Evolutionary conservation across 2,888 invertebrate genomes (phyloP).

Genomic region (Lepidocyrtoides sp.): DNA sequence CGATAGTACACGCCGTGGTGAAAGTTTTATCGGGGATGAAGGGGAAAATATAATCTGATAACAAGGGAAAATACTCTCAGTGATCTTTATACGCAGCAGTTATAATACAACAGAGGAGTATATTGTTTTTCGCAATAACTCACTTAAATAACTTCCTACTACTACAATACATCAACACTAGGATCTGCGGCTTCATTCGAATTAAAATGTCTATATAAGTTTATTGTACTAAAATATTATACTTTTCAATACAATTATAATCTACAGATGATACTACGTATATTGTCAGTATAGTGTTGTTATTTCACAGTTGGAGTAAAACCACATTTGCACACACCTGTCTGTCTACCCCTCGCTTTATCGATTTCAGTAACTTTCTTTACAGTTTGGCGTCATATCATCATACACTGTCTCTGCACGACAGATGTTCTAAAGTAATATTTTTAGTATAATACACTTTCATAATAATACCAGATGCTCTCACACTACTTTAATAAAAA

Average conservation of each 20-base stretch:
- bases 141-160: too few species aligned
- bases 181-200: too few species aligned
- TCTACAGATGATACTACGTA: neutral
- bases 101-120: neutral
- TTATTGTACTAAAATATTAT: too few species aligned
- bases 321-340: constrained; percentile 42
- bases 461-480: neutral
- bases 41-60: constrained; percentile 6
- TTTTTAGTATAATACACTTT: neutral
- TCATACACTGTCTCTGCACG: neutral
- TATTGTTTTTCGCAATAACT: neutral
- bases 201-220: too few species aligned
- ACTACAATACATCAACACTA: too few species aligned
- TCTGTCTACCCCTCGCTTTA: neutral
- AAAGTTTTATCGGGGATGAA: constrained; percentile 50
- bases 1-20: constrained; percentile 67
- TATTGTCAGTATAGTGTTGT: neutral
- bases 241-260: neutral
- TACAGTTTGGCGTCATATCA: neutral
- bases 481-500: neutral
- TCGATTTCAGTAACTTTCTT: constrained; percentile 2
- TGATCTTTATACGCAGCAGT: neutral
- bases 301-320: neutral
- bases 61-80: neutral
- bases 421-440: constrained; percentile 15